Base-by-base conservation (phyloP, 1,140 invertebrate genomes). In the Cepaea nemoralis region DNA sequence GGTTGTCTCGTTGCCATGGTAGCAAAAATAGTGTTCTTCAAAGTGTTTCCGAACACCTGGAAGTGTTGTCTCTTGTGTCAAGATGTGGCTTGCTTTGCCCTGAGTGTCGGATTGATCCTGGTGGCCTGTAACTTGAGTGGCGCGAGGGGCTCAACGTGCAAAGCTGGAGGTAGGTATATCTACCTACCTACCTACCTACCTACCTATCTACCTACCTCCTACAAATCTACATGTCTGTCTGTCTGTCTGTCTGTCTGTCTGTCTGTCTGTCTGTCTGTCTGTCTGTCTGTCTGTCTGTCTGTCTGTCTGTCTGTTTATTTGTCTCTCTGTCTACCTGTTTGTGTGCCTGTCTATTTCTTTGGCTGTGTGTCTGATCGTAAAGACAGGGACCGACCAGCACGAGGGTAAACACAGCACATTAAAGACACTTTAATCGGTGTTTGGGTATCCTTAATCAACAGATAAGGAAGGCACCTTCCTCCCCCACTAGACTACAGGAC, bases 11-110 rank as follows among this genome's bases (percentile, higher is more conserved):
- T 63, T 19, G 31, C 24, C 75, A 14, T 77, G 55, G 48, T 35
- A 10, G n/a, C 33, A 12, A 77, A 77, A 48, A 14, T 63, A 12
- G n/a, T 66, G 33, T 63, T 77, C 19, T 8, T 14, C 6, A 85
- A 85, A 63, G 81, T 82, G 33, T 70, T 87, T 50, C 87, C 87
- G 0, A 82, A 82, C 63, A 71, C 85, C 19, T 87, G 87, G 87
- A 84, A 86, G 33, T 82, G 82, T 76, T 79, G 84, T 31, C 71
- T 85, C 27, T 24, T 85, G 35, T 71, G 83, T 33, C 70, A 82
- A 14, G 87, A 87, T 82, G 39, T 82, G 2, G 77, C 84, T n/a
- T 67, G 81, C 82, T 67, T 86, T 39, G 77, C 80, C 59, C 80
- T 87, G 16, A 83, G 80, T 22, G 5, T 84, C 14, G 87, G 87